Evolutionary conservation across 1,140 invertebrate genomes (phyloP).

Genomic region (Brachystomella parvula): DNA sequence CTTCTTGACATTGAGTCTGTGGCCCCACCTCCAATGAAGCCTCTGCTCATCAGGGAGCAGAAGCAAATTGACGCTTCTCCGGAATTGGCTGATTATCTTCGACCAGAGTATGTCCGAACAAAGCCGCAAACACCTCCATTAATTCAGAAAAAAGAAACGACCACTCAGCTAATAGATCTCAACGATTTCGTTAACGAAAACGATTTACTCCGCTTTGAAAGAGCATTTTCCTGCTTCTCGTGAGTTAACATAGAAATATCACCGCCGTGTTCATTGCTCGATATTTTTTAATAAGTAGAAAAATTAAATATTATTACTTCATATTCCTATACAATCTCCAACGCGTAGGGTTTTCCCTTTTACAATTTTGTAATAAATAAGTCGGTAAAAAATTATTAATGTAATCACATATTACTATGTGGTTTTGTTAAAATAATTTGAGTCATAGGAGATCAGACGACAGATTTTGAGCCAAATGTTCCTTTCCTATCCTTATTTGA

Average conservation of each 20-base stretch:
- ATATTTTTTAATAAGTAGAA: no score
- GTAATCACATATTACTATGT: background rate
- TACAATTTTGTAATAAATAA: background rate
- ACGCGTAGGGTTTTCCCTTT: no score
- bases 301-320: no score
- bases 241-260: no score
- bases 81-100: background rate
- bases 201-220: background rate
- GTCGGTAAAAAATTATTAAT: background rate
- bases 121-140: background rate
- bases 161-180: background rate
- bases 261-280: no score
- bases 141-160: background rate
- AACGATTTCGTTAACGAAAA: background rate
- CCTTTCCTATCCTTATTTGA: conserved; percentile 6
- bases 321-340: no score
- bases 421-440: background rate
- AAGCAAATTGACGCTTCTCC: background rate
- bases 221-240: background rate
- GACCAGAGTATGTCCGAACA: background rate
- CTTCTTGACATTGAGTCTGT: background rate
- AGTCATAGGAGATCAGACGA: background rate
- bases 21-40: background rate
- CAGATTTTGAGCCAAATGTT: conserved; percentile 11
- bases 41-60: background rate